Evolutionary conservation across 1,140 invertebrate genomes (phyloP), one percentile per base, ranked within the genome.

Genomic region (Drosophila ercepeae): DNA sequence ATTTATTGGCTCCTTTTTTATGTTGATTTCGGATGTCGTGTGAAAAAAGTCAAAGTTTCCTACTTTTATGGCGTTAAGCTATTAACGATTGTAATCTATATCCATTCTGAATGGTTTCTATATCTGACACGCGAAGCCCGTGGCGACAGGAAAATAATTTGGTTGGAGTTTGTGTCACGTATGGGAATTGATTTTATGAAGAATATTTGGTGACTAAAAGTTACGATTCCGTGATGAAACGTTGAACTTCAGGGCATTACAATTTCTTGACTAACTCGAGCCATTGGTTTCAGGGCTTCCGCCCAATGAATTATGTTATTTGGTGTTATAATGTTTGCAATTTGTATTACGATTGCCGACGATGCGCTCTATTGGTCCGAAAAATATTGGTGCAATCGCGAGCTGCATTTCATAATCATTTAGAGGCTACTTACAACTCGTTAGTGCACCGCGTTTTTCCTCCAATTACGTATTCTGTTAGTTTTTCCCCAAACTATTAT

Each of bases 291-390:
- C 29, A n/a, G n/a, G n/a, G n/a, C 42, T 39, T 67, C 50, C 48
- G 45, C 23, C 36, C 13, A 53, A 27, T 23, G 36, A 67, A 53
- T 68, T 32, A 61, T 54, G 69, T 57, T 52, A 13, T 69, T 50
- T 50, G 18, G 36, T 55, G 48, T 51, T 32, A 19, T n/a, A n/a
- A n/a, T n/a, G n/a, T 29, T 69, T 74, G 60, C 52, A 53, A 41
- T 69, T 70, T 51, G 46, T 39, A 59, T 64, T 61, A n/a, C n/a
- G n/a, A n/a, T n/a, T 61, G 51, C 72, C 60, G 48, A n/a, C 63
- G 82, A 34, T 88, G 39, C 82, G 81, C 81, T 84, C 68, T 63
- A 88, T 84, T 88, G 81, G 79, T 46, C 67, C 81, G 77, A 88
- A 41, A 84, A 81, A 49, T 74, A 67, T 46, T 84, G 65, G 61